Evolutionary conservation across 2,113 vertebrate species (phyloP), one percentile per base, ranked within the genome.

Genomic region (Aphelocoma coerulescens): DNA sequence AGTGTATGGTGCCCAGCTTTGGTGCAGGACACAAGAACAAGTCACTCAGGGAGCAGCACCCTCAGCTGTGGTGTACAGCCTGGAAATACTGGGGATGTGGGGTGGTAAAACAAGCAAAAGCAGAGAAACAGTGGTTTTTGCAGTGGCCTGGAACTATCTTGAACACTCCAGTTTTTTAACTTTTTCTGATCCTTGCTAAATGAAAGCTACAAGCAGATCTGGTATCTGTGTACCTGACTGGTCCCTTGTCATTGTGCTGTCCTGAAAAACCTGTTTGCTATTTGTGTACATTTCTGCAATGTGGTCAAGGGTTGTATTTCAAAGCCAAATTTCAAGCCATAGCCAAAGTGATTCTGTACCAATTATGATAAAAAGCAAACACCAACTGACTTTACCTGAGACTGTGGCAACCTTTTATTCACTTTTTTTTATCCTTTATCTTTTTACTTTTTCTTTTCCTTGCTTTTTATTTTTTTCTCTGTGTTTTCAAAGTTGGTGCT

Each of bases 1-100:
- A n/a, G 43, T 4, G 43, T 3, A 0, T 1, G 16, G 43, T 16
- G 44, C 51, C 1, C 6, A 37, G 5, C 27, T 67, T 19, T 39
- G 44, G 44, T 10, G 18, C 52, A 39, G 76, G 46, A 65, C 2
- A 9, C 2, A 3, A 13, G 68, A 44, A 43, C 5, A 71, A 23
- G 67, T 18, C 63, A 30, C 61, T 14, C 18, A 23, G 44, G 7
- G 33, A 77, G 22, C 39, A 77, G 20, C 39, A 13, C 8, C 63
- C 32, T 20, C 26, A 43, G 46, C 14, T 37, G 51, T 10, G 22
- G 22, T 11, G 5, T 4, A 26, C 2, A 19, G 35, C 33, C 62
- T 69, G 62, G 18, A 35, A 61, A 44, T 23, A 1, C 3, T 4
- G 46, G n/a, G 33, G 18, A 26, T 27, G 18, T 14, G 44, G 41